Evolutionary conservation across 2,113 vertebrate species (phyloP), one percentile per base, ranked within the genome.

Genomic region (Heterochromis multidens): DNA sequence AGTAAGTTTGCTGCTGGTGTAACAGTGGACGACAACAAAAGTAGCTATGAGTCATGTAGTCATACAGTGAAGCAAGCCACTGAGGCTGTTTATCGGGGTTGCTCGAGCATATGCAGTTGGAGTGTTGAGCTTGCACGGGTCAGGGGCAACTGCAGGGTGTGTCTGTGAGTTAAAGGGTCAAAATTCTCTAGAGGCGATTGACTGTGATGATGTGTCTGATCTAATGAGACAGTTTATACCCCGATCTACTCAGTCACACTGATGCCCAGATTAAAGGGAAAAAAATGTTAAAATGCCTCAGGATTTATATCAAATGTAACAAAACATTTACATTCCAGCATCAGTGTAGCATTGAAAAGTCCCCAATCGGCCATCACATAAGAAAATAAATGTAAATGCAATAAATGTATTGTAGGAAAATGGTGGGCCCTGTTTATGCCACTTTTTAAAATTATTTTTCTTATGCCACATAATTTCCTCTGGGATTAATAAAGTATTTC

Each of bases 41-140:
- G 27, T 29, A 35, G 57, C 13, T 56, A 14, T 86, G 89, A 90
- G 58, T 86, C 84, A 84, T 23, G 27, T 27, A 27, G 82, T 25
- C 58, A 13, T 57, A 77, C 52, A 77, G 72, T 67, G 56, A 59
- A 6, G 31, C 8, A 13, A 33, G 21, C 9, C 17, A 23, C 5
- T 10, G 35, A 31, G 35, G 79, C 27, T 3, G 33, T 37, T 82
- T 76, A 43, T 85, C 52, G 25, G 52, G 86, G 31, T 57, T 25
- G 10, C 79, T 87, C 33, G 23, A 84, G 85, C 88, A 84, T 86
- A 88, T 88, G 90, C 46, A 27, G 61, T 12, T 43, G 4, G 63
- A 52, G 54, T 21, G 79, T 49, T 59, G 52, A 27, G 61, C 57
- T 23, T 62, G n/a, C 19, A 21, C 37, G 60, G 61, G 35, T 81